Evolutionary conservation across 2,888 invertebrate genomes (phyloP).

Genomic region (Acanthosoma haemorrhoidale): DNA sequence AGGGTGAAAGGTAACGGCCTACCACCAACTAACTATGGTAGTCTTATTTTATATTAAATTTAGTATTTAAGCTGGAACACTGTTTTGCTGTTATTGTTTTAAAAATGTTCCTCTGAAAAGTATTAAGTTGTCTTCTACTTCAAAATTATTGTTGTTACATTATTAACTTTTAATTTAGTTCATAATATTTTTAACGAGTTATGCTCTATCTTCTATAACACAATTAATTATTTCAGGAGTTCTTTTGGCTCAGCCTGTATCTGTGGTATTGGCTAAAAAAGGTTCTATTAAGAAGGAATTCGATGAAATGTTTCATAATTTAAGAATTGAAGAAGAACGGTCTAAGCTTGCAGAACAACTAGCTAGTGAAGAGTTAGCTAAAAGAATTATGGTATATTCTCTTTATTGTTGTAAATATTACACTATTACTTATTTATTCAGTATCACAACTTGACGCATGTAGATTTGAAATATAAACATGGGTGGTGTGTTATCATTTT

Average conservation of each 20-base stretch:
- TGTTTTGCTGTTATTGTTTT: not conserved
- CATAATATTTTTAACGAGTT: no score
- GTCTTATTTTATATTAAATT: no score
- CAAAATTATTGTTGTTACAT: not conserved
- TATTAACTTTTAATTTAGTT: not conserved
- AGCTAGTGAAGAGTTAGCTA: conserved; percentile 34
- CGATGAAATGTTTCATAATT: conserved; percentile 34
- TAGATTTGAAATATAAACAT: no score
- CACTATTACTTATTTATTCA: no score
- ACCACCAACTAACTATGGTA: no score
- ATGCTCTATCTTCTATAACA: no score
- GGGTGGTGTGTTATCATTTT: no score
- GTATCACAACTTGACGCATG: no score
- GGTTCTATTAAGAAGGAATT: conserved; percentile 38
- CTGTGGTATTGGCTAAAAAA: conserved; percentile 24
- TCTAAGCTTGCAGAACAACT: conserved; percentile 27
- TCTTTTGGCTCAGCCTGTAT: conserved; percentile 22
- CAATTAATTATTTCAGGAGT: conserved; percentile 23
- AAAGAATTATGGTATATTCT: conserved; percentile 34
- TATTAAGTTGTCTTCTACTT: not conserved
- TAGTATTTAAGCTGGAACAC: not conserved
- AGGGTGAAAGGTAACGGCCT: no score
- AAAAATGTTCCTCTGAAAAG: not conserved
- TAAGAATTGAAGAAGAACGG: conserved; percentile 32
- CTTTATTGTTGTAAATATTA: not conserved